A percentile compares a stretch with the other conserved stretches of the same genome.
Evolutionary conservation across 2,888 invertebrate species (phyloP).

Genomic region (Volucella bombylans): DNA sequence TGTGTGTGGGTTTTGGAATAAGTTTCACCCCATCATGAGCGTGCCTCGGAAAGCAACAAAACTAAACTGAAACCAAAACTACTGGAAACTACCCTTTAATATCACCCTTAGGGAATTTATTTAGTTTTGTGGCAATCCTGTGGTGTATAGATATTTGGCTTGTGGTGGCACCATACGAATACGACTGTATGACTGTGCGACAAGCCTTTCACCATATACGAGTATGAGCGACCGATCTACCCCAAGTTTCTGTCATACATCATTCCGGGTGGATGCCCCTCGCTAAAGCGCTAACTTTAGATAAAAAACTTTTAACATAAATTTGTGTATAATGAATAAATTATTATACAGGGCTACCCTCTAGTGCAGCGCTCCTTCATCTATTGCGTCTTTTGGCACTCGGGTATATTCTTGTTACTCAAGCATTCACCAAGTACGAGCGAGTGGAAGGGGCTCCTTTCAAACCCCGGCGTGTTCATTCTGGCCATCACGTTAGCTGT

Average conservation of each 20-base stretch:
- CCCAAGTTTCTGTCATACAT: constrained; percentile 73
- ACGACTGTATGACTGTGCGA: constrained; percentile 5
- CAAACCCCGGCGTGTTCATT: constrained; percentile 15
- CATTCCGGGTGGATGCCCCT: constrained; percentile 71
- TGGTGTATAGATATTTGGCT: constrained; percentile 18
- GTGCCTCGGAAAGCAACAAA: constrained; percentile 61
- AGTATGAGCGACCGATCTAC: constrained; percentile 45
- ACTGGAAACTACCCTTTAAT: constrained; percentile 70
- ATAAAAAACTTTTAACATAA: constrained; percentile 76
- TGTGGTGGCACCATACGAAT: too few relatives aligned
- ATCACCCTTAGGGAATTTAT: constrained; percentile 65
- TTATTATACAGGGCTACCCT: constrained; percentile 73
- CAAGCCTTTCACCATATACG: neutral
- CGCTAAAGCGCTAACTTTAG: constrained; percentile 71
- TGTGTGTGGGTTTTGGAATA: constrained; percentile 32
- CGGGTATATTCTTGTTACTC: neutral
- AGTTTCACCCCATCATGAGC: constrained; percentile 49
- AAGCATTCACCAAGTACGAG: constrained; percentile 15
- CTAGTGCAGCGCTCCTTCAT: constrained; percentile 45
- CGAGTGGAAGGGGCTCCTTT: neutral
- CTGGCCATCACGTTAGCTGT: constrained; percentile 50
- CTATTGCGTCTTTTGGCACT: constrained; percentile 58
- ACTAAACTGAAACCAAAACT: constrained; percentile 57
- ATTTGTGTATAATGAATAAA: constrained; percentile 77
- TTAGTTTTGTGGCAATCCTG: constrained; percentile 59